Evolutionary conservation across 2,888 invertebrate genomes (phyloP).

Genomic region (Pseudeuparius sepicola): DNA sequence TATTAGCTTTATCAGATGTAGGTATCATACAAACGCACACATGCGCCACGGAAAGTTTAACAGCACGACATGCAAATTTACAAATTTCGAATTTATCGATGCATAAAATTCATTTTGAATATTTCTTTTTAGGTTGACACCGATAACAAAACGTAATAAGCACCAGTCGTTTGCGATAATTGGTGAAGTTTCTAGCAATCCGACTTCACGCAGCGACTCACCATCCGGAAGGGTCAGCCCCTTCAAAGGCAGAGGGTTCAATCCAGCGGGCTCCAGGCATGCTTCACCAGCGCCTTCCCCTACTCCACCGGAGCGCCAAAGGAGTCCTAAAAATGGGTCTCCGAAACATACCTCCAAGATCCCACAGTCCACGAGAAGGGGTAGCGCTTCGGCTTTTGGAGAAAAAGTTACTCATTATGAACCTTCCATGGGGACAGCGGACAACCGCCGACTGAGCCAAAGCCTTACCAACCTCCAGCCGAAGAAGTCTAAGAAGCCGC

Average conservation of each 20-base stretch:
- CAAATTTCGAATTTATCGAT: too few relatives aligned
- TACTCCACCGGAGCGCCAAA: slow-evolving; percentile 27
- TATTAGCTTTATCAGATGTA: too few relatives aligned
- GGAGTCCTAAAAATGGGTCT: slow-evolving; percentile 14
- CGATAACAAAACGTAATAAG: slow-evolving; percentile 31
- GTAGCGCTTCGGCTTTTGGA: slow-evolving; percentile 29
- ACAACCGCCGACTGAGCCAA: slow-evolving; percentile 28
- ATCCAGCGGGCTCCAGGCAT: slow-evolving; percentile 36
- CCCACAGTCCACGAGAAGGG: slow-evolving; percentile 26
- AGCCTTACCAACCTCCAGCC: slow-evolving; percentile 31
- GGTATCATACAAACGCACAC: too few relatives aligned
- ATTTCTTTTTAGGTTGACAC: slow-evolving; percentile 34
- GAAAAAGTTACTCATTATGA: slow-evolving; percentile 29
- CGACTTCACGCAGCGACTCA: slow-evolving; percentile 33
- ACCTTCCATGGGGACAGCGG: slow-evolving; percentile 22
- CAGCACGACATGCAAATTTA: too few relatives aligned
- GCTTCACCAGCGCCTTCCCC: slow-evolving; percentile 36
- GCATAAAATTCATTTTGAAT: too few relatives aligned
- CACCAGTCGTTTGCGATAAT: slow-evolving; percentile 39
- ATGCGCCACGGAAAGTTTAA: too few relatives aligned
- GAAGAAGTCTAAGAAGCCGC: slow-evolving; percentile 24
- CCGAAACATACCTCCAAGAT: slow-evolving; percentile 27
- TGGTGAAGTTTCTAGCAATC: slow-evolving; percentile 31
- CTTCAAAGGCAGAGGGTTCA: slow-evolving; percentile 39
- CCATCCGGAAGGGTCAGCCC: slow-evolving; percentile 38